Conservation (phyloP, 2,888 invertebrate genomes). For the Calameuta filiformis region DNA sequence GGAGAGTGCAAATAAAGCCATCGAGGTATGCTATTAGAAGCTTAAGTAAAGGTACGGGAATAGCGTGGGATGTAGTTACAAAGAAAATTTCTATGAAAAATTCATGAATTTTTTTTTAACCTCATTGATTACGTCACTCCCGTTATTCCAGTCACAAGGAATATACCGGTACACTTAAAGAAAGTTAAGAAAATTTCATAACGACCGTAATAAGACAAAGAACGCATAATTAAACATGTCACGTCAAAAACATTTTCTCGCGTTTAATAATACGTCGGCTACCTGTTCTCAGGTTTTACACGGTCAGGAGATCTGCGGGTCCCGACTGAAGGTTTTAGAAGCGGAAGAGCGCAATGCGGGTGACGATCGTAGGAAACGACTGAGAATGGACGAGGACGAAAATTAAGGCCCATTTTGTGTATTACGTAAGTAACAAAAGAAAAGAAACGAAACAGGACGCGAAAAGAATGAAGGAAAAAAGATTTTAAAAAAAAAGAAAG, state of each 20-base stretch:
- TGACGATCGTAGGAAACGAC: slow-evolving; percentile 61
- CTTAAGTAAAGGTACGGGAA: background rate
- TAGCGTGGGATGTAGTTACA: background rate
- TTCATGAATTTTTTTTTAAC: slow-evolving; percentile 1
- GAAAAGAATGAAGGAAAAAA: slow-evolving; percentile 6
- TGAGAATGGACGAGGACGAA: slow-evolving; percentile 62
- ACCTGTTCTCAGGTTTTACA: slow-evolving; percentile 70
- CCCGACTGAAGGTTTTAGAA: slow-evolving; percentile 87
- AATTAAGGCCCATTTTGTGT: slow-evolving; percentile 50
- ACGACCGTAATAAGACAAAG: background rate
- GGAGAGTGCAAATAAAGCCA: slow-evolving; percentile 81
- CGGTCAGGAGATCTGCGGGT: slow-evolving; percentile 88
- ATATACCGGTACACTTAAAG: background rate
- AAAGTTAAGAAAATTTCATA: background rate
- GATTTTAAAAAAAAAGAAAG: background rate
- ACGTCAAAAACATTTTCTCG: background rate
- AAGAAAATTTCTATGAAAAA: background rate
- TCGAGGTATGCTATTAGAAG: slow-evolving; percentile 67
- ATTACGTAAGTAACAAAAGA: slow-evolving; percentile 55
- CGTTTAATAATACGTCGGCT: background rate
- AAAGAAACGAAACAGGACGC: slow-evolving; percentile 13
- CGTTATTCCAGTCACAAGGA: slow-evolving; percentile 11
- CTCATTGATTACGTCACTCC: background rate
- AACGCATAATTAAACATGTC: background rate
- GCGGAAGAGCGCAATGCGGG: slow-evolving; percentile 78